These are phyloP conservation scores for Virgularia gustaviana DNA, from an alignment of 92 coral and sea anemone genomes.

Conservation along the genomic window DNA sequence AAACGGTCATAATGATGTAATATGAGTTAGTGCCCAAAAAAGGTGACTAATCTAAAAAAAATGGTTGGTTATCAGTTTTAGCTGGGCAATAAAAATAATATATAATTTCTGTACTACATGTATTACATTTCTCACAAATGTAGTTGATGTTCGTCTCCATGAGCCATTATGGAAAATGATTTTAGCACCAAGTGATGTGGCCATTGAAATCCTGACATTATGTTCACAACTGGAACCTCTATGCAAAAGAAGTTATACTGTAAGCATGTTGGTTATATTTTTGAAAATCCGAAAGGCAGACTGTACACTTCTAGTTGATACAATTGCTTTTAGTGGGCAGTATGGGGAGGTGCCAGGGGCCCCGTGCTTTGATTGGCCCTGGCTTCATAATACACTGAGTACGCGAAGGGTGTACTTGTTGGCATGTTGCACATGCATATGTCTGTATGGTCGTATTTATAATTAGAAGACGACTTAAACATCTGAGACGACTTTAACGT, in stretches of 20 bases:
- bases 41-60: neutral
- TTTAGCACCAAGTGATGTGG: conserved; percentile 90
- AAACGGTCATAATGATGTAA: too few species aligned
- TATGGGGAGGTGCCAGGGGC: too few species aligned
- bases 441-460: too few species aligned
- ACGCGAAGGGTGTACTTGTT: too few species aligned
- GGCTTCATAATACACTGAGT: too few species aligned
- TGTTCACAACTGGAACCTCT: conserved; percentile 94
- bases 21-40: too few species aligned
- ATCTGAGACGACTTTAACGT: too few species aligned
- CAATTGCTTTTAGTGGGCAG: too few species aligned
- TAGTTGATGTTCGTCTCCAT: conserved; percentile 88
- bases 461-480: too few species aligned
- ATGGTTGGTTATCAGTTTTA: neutral
- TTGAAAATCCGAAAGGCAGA: neutral
- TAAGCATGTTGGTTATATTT: conserved; percentile 29
- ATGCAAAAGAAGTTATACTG: conserved; percentile 80
- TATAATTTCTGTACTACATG: neutral
- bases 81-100: neutral
- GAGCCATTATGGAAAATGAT: conserved; percentile 95
- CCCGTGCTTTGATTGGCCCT: neutral
- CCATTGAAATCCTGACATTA: conserved; percentile 75
- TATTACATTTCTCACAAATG: neutral
- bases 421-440: too few species aligned
- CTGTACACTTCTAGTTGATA: neutral